Evolutionary conservation across 2,113 vertebrate species (phyloP).

Genomic region (Alethe diademata): DNA sequence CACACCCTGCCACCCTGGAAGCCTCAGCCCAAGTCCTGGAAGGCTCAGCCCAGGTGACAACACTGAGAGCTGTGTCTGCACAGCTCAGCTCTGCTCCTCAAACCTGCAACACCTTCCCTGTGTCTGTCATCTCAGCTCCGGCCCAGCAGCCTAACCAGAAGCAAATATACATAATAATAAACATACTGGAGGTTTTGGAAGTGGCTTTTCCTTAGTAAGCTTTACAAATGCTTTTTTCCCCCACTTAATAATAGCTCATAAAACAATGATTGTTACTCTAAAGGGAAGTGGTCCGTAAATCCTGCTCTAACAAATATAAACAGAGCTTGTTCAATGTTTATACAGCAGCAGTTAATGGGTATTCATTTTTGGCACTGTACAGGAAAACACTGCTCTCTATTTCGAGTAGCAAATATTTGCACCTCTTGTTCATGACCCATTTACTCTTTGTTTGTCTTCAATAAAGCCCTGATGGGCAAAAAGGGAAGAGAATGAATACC

Average conservation of each 20-base stretch:
- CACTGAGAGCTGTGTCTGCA: too few relatives aligned
- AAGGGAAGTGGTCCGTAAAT: conserved; percentile 60
- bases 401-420: conserved; percentile 52
- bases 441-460: not conserved
- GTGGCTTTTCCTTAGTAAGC: not conserved
- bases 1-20: not conserved
- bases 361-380: conserved; percentile 53
- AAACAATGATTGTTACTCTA: conserved; percentile 30
- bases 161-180: not conserved
- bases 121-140: not conserved
- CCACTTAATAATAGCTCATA: conserved; percentile 39
- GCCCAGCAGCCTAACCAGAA: not conserved
- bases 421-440: conserved; percentile 48
- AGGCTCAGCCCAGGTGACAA: too few relatives aligned
- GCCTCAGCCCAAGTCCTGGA: too few relatives aligned
- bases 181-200: not conserved
- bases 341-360: conserved; percentile 34
- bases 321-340: conserved; percentile 37
- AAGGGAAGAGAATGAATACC: not conserved
- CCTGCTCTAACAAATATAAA: conserved; percentile 58
- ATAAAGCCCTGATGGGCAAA: not conserved
- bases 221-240: not conserved
- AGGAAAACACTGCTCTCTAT: conserved; percentile 33
- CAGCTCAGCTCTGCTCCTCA: not conserved
- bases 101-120: not conserved